These are phyloP conservation scores for Picathartes gymnocephalus DNA, from an alignment of 2,113 vertebrate species.

Conservation along the genomic window DNA sequence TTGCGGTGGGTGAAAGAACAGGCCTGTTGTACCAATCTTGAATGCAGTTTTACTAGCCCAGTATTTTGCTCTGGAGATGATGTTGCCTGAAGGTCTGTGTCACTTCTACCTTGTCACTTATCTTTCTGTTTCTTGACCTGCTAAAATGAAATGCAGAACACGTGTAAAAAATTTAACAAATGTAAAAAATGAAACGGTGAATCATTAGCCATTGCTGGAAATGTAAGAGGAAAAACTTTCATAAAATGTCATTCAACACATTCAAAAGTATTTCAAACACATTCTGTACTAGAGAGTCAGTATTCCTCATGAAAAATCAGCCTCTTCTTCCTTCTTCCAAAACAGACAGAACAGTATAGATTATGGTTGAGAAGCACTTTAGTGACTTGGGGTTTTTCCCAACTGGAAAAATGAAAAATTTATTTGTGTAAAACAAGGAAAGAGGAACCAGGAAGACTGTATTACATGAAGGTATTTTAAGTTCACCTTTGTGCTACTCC, in stretches of 20 bases:
- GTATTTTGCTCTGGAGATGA: neutral
- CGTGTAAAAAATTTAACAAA: neutral
- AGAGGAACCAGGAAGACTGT: neutral
- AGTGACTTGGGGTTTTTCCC: neutral
- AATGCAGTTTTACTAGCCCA: neutral
- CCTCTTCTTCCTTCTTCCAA: neutral
- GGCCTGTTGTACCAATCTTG: neutral
- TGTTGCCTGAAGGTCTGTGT: neutral
- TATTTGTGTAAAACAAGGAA: neutral
- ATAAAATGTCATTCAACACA: neutral
- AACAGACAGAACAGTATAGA: neutral
- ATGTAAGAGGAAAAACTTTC: neutral
- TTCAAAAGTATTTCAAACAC: neutral
- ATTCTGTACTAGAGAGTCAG: neutral
- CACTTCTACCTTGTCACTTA: neutral
- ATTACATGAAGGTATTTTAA: neutral
- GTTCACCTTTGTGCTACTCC: neutral
- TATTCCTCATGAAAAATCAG: neutral
- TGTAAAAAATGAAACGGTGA: neutral
- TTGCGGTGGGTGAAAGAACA: neutral
- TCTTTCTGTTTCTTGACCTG: neutral
- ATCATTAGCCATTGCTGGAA: neutral
- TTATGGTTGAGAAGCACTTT: neutral
- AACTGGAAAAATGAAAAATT: neutral
- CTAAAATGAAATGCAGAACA: conserved; percentile 8